phyloP scores from a whole-genome alignment of 35 echinoderm and acorn worm genomes.

The Ophiothrix spiculata region DNA sequence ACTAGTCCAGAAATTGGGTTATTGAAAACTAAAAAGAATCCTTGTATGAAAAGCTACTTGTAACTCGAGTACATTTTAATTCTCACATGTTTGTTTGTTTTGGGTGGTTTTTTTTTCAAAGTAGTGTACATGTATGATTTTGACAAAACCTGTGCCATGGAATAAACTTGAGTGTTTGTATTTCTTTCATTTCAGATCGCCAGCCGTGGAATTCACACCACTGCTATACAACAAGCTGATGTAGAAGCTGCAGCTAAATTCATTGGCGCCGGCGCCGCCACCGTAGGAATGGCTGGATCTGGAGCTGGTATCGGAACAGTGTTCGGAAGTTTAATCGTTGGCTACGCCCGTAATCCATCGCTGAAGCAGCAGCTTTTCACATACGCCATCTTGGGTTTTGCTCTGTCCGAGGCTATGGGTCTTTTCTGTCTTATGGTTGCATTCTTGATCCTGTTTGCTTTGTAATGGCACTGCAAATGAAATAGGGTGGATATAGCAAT shows the following conservation, averaged over 20 bases:
- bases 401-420: conserved; percentile 98
- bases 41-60: too few relatives aligned
- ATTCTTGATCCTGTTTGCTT: conserved; percentile 95
- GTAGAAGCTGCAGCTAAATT: conserved; percentile 99
- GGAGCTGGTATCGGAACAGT: conserved; percentile 99
- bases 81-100: too few relatives aligned
- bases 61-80: too few relatives aligned
- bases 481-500: too few relatives aligned
- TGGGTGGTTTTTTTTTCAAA: too few relatives aligned
- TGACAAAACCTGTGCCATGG: too few relatives aligned
- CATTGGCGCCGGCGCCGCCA: conserved; percentile 97
- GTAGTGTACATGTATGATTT: too few relatives aligned
- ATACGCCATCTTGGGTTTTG: conserved; percentile 96
- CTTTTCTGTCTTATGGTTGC: conserved; percentile 99
- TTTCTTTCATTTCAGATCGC: too few relatives aligned
- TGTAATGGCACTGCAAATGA: conserved; percentile 37
- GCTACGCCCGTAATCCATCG: conserved; percentile 95
- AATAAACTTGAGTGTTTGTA: too few relatives aligned
- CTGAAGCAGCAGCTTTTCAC: conserved; percentile 99
- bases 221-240: conserved; percentile 84
- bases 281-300: conserved; percentile 96
- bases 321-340: conserved; percentile 94
- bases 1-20: too few relatives aligned
- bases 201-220: conserved; percentile 84
- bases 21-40: too few relatives aligned